These are phyloP conservation scores for Stomorhina lunata DNA, from an alignment of 2,888 invertebrate species.

Conservation along the genomic window DNA sequence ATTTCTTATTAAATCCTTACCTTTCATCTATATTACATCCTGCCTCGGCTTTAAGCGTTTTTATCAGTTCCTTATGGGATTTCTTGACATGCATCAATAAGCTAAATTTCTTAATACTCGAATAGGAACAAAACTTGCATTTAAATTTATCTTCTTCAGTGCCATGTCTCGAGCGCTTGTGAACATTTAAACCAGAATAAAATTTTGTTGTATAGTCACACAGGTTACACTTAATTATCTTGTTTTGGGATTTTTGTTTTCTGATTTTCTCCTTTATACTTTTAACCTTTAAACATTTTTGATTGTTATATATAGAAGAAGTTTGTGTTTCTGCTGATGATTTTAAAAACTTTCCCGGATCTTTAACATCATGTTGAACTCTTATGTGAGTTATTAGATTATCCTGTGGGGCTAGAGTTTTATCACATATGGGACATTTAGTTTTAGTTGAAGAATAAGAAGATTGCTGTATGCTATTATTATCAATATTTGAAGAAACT, in stretches of 20 bases:
- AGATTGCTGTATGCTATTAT: neutral
- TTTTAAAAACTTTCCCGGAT: neutral
- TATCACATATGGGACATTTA: neutral
- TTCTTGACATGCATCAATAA: constrained; percentile 25
- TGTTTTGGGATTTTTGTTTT: neutral
- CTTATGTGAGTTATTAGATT: constrained; percentile 8
- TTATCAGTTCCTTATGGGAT: constrained; percentile 10
- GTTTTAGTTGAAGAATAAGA: neutral
- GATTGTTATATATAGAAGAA: neutral
- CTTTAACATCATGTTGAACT: constrained; percentile 5
- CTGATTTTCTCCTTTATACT: neutral
- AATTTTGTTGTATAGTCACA: constrained; percentile 32
- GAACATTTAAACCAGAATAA: constrained; percentile 30
- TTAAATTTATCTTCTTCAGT: constrained; percentile 42
- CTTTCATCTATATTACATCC: neutral
- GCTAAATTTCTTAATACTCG: neutral
- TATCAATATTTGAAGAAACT: no score
- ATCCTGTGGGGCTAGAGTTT: neutral
- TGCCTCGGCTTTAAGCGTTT: neutral
- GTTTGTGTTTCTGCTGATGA: neutral
- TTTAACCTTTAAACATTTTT: neutral
- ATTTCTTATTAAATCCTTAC: neutral
- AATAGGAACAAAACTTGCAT: constrained; percentile 35
- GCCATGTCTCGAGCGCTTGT: constrained; percentile 23
- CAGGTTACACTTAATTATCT: constrained; percentile 1